Evolutionary conservation across 30 jellyfish, hydroid and myxozoan genomes (phyloP), one percentile per base, ranked within the genome.

Genomic region (Aurelia coerulea): DNA sequence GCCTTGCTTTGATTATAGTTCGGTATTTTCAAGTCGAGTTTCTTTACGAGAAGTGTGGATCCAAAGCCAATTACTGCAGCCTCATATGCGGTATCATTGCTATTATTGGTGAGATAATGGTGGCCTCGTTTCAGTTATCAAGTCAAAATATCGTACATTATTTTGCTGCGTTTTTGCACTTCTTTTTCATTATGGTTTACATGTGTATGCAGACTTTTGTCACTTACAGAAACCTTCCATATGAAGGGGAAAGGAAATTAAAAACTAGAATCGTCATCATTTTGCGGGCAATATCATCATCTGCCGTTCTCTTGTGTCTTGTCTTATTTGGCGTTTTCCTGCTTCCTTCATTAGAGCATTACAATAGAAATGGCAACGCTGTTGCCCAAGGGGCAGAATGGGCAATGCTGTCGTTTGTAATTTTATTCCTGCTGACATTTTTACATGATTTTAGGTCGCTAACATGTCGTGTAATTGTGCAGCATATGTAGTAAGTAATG

Each of bases 301-400:
- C 14, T n/a, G 74, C 70, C 13, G 58, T 76, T 35, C 23, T 86
- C 1, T 31, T 75, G 29, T 42, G 63, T 42, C 53, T 86, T 10
- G 63, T 76, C 8, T 5, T 86, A 17, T 77, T 86, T 76, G 95
- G 86, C 14, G 73, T 67, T 13, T 86, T 86, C 54, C 68, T 86
- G 73, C 67, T 68, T 2, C 94, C 94, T 18, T 66, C 87, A 13
- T 54, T 86, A 1, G 49, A 73, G 49, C 31, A 76, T 51, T 86
- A 73, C 71, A 86, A 86, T 49, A 54, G 95, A 37, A 65, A 29
- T 4, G 90, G 95, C 33, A 17, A 29, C 52, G 68, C 88, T 1
- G 90, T 86, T 33, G 95, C 95, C 17, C 95, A 77, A 35, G 65
- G 37, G 6, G 75, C 83, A 16, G 95, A 86, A 39, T 86, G 95